These are phyloP conservation scores for Saimiri boliviensis DNA, from an alignment of 2,113 vertebrate species.

Conservation along the genomic window DNA sequence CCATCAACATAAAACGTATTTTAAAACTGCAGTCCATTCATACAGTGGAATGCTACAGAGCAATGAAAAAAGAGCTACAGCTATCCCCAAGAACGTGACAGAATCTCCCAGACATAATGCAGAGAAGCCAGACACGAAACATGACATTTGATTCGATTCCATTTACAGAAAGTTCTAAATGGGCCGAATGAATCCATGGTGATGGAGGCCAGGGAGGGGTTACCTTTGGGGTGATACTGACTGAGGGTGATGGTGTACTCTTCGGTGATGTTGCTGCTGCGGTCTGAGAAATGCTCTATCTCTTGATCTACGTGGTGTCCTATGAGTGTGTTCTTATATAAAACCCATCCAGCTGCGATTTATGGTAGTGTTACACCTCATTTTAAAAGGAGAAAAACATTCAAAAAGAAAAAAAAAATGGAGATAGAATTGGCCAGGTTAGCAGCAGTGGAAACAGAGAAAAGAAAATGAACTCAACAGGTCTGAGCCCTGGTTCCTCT, in stretches of 20 bases:
- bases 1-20: neutral
- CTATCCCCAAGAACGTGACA: neutral
- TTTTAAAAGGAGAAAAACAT: constrained; percentile 4
- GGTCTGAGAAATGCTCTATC: neutral
- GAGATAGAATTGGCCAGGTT: neutral
- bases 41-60: neutral
- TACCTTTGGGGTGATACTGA: neutral
- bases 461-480: neutral
- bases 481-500: neutral
- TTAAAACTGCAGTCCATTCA: neutral
- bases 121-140: neutral
- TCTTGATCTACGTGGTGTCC: neutral
- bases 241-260: too few relatives aligned
- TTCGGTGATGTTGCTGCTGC: neutral
- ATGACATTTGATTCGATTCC: neutral
- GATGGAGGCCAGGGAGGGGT: neutral
- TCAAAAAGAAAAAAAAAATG: neutral
- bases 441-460: neutral
- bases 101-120: neutral
- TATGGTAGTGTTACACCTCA: neutral
- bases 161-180: neutral
- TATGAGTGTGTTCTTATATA: too few relatives aligned
- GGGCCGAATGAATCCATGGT: neutral
- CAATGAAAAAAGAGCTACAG: neutral
- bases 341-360: neutral